These are phyloP conservation scores for Protomyctophum bolini DNA, from an alignment of 2,113 vertebrate species.

Conservation along the genomic window DNA sequence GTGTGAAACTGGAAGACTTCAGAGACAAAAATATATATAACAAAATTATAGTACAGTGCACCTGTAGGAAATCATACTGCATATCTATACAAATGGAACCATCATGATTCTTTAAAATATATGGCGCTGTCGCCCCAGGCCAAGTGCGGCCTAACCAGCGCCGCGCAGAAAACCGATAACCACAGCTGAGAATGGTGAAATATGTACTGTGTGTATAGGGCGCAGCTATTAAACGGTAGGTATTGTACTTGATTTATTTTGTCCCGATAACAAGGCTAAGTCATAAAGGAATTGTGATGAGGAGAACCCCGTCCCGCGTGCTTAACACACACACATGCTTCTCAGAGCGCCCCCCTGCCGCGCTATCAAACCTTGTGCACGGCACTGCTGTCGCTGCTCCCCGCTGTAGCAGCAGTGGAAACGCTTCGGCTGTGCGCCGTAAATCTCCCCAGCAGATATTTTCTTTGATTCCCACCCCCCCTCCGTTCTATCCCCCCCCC, in stretches of 20 bases:
- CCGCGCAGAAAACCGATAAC: slow-evolving; percentile 29
- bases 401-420: slow-evolving; percentile 63
- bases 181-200: slow-evolving; percentile 55
- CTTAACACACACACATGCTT: background rate
- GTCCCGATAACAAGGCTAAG: slow-evolving; percentile 72
- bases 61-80: slow-evolving; percentile 59
- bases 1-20: too few species aligned
- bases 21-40: too few species aligned
- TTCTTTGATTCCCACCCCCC: slow-evolving; percentile 64
- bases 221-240: slow-evolving; percentile 36
- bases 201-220: slow-evolving; percentile 21
- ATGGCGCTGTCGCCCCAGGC: slow-evolving; percentile 40
- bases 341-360: slow-evolving; percentile 27
- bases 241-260: slow-evolving; percentile 72
- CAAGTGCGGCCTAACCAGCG: slow-evolving; percentile 13
- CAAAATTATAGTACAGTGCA: slow-evolving; percentile 19
- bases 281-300: slow-evolving; percentile 63
- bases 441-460: slow-evolving; percentile 74
- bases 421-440: slow-evolving; percentile 63
- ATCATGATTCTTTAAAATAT: slow-evolving; percentile 49
- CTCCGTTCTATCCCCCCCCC: slow-evolving; percentile 9
- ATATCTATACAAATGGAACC: slow-evolving; percentile 61
- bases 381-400: slow-evolving; percentile 57
- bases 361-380: slow-evolving; percentile 51
- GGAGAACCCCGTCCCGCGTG: slow-evolving; percentile 14